Base-by-base conservation (phyloP, 2,113 vertebrate genomes). In the Myotis yumanensis region DNA sequence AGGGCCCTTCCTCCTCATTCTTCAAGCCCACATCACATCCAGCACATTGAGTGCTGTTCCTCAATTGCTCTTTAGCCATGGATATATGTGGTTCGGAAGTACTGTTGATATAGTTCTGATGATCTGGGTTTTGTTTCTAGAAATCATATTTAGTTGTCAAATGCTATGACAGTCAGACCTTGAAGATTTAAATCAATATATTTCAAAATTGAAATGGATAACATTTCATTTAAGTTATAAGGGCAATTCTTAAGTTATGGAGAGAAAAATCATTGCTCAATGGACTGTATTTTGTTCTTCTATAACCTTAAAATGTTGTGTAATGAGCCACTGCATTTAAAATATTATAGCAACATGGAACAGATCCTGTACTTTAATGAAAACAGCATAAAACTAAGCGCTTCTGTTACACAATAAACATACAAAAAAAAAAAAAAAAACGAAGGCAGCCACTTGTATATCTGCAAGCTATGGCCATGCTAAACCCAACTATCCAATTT, bases 131-230 rank as follows among this genome's bases (percentile, higher is more conserved):
- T 94, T 94, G 93, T 92, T 88, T 96, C 97, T 96, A 89, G 95
- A 97, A 97, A 96, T 16, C 94, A 86, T 52, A 95, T 81, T 84
- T 46, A 92, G 71, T 95, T 86, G 85, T 92, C 95, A 97, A 59
- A 93, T 14, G 71, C 37, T 64, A 52, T 12, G 48, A 48, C 69
- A 73, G n/a, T 89, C 75, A 93, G 28, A 77, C 4, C 86, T 76
- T 89, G n/a, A 89, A 46, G 25, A 66, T n/a, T 75, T 76, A 59
- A 69, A 82, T 73, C 52, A 93, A 88, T 73, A 64, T 48, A 83
- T 79, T 90, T 84, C 86, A 88, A 95, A 82, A 25, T 76, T 68
- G 57, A 91, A 66, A 95, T 4, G 30, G 11, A 66, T 8, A 9
- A 91, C 25, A 37, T 37, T 95, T 82, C 48, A n/a, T 85, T 92